phyloP scores from a whole-genome alignment of 1,140 invertebrate genomes.

The Bicyclus anynana region DNA sequence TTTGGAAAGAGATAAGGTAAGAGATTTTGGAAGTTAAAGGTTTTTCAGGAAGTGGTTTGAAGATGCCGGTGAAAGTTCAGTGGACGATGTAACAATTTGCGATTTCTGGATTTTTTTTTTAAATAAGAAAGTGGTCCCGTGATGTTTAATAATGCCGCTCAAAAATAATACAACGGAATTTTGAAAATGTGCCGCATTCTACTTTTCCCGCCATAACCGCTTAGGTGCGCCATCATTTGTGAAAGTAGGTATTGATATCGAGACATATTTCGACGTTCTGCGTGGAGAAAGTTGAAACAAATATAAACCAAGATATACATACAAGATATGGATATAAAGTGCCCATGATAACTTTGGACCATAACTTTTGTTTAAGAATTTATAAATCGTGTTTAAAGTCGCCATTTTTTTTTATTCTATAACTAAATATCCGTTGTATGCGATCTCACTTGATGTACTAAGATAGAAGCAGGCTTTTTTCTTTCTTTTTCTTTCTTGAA shows the following conservation, averaged over 20 bases:
- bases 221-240: constrained; percentile 21
- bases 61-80: constrained; percentile 41
- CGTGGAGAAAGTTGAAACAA: constrained; percentile 16
- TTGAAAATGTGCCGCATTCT: neutral
- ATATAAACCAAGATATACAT: neutral
- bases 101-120: constrained; percentile 19
- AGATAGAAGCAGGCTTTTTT: too few relatives aligned
- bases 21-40: constrained; percentile 37
- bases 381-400: too few relatives aligned
- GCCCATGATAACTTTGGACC: too few relatives aligned
- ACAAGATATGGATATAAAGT: too few relatives aligned
- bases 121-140: constrained; percentile 17
- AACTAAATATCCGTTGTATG: too few relatives aligned
- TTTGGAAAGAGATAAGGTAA: constrained; percentile 60
- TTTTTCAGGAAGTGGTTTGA: constrained; percentile 32
- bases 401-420: too few relatives aligned
- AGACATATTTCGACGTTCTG: constrained; percentile 20
- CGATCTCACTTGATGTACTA: too few relatives aligned
- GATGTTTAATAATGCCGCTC: neutral
- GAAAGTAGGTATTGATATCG: constrained; percentile 18
- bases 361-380: too few relatives aligned
- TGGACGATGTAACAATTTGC: constrained; percentile 25
- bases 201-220: constrained; percentile 15
- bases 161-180: neutral
- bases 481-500: too few relatives aligned